Evolutionary conservation across 2,888 invertebrate species (phyloP), one percentile per base, ranked within the genome.

Genomic region (Ormyrus nitidulus): DNA sequence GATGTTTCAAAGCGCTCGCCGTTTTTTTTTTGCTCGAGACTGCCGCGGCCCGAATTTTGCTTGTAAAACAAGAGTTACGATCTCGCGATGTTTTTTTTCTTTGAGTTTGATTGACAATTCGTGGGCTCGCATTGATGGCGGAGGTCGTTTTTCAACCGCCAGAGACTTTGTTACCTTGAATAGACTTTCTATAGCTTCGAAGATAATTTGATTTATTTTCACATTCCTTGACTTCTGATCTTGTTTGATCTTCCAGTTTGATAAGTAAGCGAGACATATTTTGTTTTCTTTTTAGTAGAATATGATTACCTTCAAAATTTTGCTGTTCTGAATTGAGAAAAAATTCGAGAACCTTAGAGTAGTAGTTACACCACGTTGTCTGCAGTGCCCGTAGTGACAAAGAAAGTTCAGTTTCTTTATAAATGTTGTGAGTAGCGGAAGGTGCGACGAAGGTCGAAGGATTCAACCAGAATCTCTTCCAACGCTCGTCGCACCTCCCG

Each of bases 131-230:
- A 90, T 90, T 90, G 90, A 90, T 86, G 85, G 88, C 85, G 86
- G 86, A 86, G 89, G 88, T 90, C 89, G 90, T 89, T 89, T 86
- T 86, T 86, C 85, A 83, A 86, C 85, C 86, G 86, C 88, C 90
- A 90, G 90, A 89, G 90, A 90, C 89, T 82, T 87, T 88, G 89
- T 90, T 89, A 86, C 89, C 90, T 90, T 90, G 90, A 89, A 89
- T 87, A 79, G 84, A 83, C 77, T 83, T 85, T 82, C 61, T 72
- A 34, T 34, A 71, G 64, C 56, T 73, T 71, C 69, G 46, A 48
- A 64, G 58, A 53, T 13, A 19, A 44, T 34, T 59, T 48, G 61
- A 34, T 34, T 34, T 34, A 34, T 34, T 34, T 34, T 34, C 34
- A 34, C 34, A 34, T 34, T 34, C 34, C 34, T 34, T 34, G 34